Evolutionary conservation across 2,113 vertebrate genomes (phyloP).

Genomic region (Nerophis ophidion): DNA sequence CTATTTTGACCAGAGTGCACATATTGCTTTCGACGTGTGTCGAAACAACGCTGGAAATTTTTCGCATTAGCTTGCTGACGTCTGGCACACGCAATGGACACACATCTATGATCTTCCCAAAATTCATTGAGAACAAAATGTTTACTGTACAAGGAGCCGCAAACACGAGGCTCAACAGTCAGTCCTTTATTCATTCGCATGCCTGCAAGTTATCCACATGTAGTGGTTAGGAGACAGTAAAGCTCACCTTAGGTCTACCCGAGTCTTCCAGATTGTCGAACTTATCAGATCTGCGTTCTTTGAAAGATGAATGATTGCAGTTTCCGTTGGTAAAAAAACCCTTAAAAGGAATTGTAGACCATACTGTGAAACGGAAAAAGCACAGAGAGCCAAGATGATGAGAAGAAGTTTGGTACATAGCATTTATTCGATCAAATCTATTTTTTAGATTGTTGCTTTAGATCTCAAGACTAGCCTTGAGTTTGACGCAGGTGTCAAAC

Average conservation of each 20-base stretch:
- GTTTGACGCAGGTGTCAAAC: no score
- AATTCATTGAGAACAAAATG: neutral
- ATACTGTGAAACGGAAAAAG: neutral
- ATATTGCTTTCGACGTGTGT: slow-evolving; percentile 9
- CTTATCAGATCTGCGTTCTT: neutral
- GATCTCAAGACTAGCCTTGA: no score
- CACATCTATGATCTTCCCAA: neutral
- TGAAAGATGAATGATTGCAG: neutral
- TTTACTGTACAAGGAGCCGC: neutral
- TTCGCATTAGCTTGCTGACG: slow-evolving; percentile 19
- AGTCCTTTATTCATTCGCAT: neutral
- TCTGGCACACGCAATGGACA: slow-evolving; percentile 10
- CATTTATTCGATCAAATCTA: no score
- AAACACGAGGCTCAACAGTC: neutral
- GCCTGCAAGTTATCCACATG: neutral
- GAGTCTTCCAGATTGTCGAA: neutral
- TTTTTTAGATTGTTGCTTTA: no score
- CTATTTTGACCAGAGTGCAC: slow-evolving; percentile 9
- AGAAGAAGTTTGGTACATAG: neutral
- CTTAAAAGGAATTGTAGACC: neutral
- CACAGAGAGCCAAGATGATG: neutral
- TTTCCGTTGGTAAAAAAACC: neutral
- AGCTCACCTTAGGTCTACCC: neutral
- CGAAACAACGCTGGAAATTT: slow-evolving; percentile 24
- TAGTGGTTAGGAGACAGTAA: neutral